Conservation (phyloP, 1,140 invertebrate genomes). For the Ptiloglossa arizonensis region DNA sequence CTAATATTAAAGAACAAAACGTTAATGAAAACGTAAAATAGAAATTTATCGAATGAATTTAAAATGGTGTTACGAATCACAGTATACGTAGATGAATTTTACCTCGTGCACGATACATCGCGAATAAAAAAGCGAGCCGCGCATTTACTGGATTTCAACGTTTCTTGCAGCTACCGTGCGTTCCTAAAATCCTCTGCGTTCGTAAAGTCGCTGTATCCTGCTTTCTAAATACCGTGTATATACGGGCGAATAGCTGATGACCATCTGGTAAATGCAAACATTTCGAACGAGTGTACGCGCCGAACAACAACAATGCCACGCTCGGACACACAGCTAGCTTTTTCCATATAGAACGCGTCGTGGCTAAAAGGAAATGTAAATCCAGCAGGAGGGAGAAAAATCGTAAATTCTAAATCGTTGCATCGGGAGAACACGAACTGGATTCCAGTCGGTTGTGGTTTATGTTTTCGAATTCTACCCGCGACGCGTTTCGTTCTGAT, state of each 20-base stretch:
- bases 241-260: background rate
- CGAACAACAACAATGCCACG: background rate
- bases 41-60: too few relatives aligned
- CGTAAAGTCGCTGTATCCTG: too few relatives aligned
- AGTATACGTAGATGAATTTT: too few relatives aligned
- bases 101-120: too few relatives aligned
- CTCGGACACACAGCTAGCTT: too few relatives aligned
- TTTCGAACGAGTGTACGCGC: background rate
- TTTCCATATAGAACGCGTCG: background rate
- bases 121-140: too few relatives aligned
- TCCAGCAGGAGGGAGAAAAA: background rate
- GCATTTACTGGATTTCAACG: too few relatives aligned
- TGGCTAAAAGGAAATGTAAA: conserved; percentile 16
- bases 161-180: too few relatives aligned
- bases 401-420: conserved; percentile 32
- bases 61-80: too few relatives aligned
- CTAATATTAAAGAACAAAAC: too few relatives aligned
- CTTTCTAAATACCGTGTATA: background rate
- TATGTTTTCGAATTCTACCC: conserved; percentile 37
- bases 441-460: conserved; percentile 34
- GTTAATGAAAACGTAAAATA: too few relatives aligned
- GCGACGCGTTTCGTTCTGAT: conserved; percentile 17
- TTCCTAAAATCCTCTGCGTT: too few relatives aligned
- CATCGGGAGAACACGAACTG: background rate
- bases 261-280: background rate